Conservation (phyloP, 2,797 vertebrate genomes). For the Chaetophractus vellerosus region DNA sequence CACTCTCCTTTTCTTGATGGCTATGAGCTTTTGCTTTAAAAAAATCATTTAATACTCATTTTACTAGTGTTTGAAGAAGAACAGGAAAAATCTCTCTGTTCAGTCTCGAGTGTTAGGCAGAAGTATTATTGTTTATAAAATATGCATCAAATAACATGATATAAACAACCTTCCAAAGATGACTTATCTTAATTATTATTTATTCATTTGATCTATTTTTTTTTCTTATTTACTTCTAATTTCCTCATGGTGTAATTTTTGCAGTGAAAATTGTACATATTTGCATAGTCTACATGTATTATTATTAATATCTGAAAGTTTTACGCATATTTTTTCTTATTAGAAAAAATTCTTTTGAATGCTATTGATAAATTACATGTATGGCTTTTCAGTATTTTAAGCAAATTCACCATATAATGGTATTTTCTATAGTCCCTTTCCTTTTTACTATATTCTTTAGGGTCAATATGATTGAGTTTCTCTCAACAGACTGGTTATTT, state of each 20-base stretch:
- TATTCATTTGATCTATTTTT: background rate
- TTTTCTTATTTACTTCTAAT: background rate
- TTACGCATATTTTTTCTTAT: background rate
- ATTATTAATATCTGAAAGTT: conserved; percentile 4
- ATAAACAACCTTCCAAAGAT: background rate
- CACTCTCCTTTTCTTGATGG: background rate
- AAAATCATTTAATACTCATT: background rate
- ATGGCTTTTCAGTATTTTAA: conserved; percentile 49
- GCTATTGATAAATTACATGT: background rate
- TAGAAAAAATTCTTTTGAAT: conserved; percentile 32
- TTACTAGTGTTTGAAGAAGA: background rate
- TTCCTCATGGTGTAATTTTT: background rate
- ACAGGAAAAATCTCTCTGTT: background rate
- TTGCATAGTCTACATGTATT: background rate
- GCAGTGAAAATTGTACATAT: background rate
- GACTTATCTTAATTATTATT: background rate
- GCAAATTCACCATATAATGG: background rate
- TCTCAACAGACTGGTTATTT: conserved; percentile 15
- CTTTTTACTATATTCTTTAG: conserved; percentile 65
- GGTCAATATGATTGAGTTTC: conserved; percentile 31
- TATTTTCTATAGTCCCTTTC: conserved; percentile 45
- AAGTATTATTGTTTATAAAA: background rate
- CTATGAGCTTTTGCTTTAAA: background rate
- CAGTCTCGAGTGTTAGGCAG: background rate
- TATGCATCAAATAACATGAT: background rate